A percentile compares a stretch with the other conserved stretches of the same genome.
Conservation (phyloP, 2,888 invertebrate species). For the Allolobophora icterica region DNA sequence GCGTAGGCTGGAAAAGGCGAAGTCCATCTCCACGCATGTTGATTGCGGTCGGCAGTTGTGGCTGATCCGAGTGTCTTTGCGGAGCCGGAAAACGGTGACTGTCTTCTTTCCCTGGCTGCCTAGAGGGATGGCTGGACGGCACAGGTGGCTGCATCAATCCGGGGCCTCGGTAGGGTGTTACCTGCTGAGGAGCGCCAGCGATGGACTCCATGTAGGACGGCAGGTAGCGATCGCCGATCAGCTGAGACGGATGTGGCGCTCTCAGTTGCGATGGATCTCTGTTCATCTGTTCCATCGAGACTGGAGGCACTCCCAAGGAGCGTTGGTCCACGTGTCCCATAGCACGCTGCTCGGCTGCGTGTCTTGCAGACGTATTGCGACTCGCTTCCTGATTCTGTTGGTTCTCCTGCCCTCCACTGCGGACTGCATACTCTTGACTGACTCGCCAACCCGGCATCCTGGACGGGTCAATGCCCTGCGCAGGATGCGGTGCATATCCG, state of each 20-base stretch:
- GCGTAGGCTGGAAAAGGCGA: background rate
- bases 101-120: background rate
- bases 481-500: background rate
- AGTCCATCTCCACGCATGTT: background rate
- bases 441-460: background rate
- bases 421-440: background rate
- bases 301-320: background rate
- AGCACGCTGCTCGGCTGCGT: background rate
- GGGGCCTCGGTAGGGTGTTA: background rate
- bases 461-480: background rate
- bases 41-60: background rate
- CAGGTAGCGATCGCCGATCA: background rate
- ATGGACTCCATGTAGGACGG: slow-evolving; percentile 20
- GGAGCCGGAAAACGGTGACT: background rate
- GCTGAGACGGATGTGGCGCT: background rate
- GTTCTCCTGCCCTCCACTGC: background rate
- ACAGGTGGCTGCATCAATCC: background rate
- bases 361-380: background rate
- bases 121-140: background rate
- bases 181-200: background rate
- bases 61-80: background rate
- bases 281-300: background rate
- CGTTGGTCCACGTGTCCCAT: background rate
- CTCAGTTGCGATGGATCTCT: background rate
- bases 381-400: too few relatives aligned